Evolutionary conservation across 2,797 vertebrate genomes (phyloP).

Genomic region (Malurus splendens): DNA sequence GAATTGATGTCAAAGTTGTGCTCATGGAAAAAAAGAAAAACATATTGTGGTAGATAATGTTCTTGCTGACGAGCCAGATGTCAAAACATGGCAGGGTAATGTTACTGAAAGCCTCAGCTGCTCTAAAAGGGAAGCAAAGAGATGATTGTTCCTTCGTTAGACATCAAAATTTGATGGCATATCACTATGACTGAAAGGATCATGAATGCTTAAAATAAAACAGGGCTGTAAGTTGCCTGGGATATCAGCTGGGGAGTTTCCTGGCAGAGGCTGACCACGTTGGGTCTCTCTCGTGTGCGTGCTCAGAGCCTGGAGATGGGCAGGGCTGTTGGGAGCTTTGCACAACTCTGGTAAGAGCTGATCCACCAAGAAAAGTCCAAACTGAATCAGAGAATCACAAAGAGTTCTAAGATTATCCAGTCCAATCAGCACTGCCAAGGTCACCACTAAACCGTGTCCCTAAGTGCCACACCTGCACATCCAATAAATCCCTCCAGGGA

Average conservation of each 20-base stretch:
- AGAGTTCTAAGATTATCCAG: not conserved
- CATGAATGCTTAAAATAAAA: not conserved
- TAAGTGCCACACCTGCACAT: not conserved
- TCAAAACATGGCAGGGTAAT: slow-evolving; percentile 50
- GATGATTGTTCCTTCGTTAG: slow-evolving; percentile 18
- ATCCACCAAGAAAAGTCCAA: not conserved
- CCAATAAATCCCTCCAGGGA: not conserved
- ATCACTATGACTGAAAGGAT: not conserved
- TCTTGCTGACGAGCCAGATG: slow-evolving; percentile 41
- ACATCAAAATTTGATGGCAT: slow-evolving; percentile 22
- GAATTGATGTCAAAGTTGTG: slow-evolving; percentile 8
- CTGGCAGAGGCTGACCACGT: not conserved
- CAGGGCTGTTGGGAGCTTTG: not conserved
- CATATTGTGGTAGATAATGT: slow-evolving; percentile 33
- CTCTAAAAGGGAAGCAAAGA: not conserved
- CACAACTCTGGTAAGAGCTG: not conserved
- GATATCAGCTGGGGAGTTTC: not conserved
- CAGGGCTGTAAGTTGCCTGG: not conserved
- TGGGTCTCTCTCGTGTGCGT: not conserved
- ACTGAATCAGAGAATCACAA: not conserved
- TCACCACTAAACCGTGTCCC: not conserved
- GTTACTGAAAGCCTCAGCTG: slow-evolving; percentile 40
- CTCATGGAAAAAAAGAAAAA: not conserved
- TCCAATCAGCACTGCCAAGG: not conserved
- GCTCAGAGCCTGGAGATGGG: not conserved